Evolutionary conservation across 2,113 vertebrate species (phyloP), one percentile per base, ranked within the genome.

Genomic region (Rhinoptilus africanus): DNA sequence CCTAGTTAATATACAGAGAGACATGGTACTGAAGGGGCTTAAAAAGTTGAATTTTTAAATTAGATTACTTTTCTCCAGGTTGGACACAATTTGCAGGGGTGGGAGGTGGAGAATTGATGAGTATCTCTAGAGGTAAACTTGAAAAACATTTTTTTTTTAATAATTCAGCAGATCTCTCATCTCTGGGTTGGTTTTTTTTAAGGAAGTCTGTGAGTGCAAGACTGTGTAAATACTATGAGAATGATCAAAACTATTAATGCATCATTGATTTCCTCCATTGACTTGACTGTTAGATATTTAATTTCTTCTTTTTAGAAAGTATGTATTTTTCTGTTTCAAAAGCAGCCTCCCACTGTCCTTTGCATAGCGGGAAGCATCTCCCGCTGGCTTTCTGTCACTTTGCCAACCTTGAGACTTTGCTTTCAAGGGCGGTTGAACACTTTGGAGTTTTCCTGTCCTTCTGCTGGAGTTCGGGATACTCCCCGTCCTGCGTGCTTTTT

Each of bases 241-340:
- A 63, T 77, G 56, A 89, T 93, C 12, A 30, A 81, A 95, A 50
- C 85, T 97, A 74, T 88, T 93, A 93, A 63, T 85, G 37, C 73
- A 48, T 51, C 73, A 24, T 54, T 97, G 82, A 92, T 91, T 96
- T 96, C 54, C 54, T 91, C 41, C 71, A 60, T 82, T 96, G 89
- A 54, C 91, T 95, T 69, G 45, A 28, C 73, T 27, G 9, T 75
- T 92, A 90, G 84, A 45, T 92, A 89, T 63, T 88, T 63, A 85
- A 94, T 89, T 72, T 87, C 51, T 88, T 83, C 48, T 90, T 64
- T 93, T 80, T 81, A 34, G 78, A 21, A 56, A 50, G 22, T 53
- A 50, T 89, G 88, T 82, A 16, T 85, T 89, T 84, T 60, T 51
- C 84, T 53, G 16, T 68, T 94, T 95, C 74, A 80, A 90, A 97